Conservation (phyloP, 2,113 vertebrate species). For the Cettia cetti region DNA sequence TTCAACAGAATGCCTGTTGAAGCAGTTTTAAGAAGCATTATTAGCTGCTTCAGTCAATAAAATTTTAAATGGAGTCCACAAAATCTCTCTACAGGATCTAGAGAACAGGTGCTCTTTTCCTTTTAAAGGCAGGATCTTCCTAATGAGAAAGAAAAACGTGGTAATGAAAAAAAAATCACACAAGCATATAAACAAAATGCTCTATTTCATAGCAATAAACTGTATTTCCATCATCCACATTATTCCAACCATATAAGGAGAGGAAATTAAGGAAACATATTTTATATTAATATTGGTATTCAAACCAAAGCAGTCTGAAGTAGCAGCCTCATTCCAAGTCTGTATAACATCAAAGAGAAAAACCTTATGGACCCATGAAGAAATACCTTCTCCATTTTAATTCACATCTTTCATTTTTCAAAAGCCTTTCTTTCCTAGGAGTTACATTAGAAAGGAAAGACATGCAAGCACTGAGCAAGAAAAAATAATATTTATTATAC, state of each 20-base stretch:
- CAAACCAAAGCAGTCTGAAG: not conserved
- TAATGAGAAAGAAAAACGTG: not conserved
- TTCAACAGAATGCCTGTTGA: not conserved
- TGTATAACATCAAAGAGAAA: not conserved
- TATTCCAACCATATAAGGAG: too few relatives aligned
- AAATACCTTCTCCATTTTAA: not conserved
- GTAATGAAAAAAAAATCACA: not conserved
- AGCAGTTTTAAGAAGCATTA: not conserved
- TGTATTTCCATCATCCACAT: not conserved
- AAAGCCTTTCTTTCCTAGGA: not conserved
- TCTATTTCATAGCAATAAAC: not conserved
- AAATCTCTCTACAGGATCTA: not conserved
- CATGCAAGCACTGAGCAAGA: not conserved
- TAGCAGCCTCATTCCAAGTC: not conserved
- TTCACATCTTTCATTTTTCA: not conserved
- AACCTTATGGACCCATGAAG: not conserved
- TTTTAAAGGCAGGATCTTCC: not conserved
- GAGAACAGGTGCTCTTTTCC: conserved; percentile 29
- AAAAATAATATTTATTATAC: not conserved
- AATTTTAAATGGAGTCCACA: not conserved
- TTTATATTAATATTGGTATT: not conserved
- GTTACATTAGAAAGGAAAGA: not conserved
- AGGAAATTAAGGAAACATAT: not conserved
- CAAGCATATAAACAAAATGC: not conserved
- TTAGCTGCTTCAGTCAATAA: not conserved